Conservation (phyloP, 2,888 invertebrate species). For the Melolontha melolontha region DNA sequence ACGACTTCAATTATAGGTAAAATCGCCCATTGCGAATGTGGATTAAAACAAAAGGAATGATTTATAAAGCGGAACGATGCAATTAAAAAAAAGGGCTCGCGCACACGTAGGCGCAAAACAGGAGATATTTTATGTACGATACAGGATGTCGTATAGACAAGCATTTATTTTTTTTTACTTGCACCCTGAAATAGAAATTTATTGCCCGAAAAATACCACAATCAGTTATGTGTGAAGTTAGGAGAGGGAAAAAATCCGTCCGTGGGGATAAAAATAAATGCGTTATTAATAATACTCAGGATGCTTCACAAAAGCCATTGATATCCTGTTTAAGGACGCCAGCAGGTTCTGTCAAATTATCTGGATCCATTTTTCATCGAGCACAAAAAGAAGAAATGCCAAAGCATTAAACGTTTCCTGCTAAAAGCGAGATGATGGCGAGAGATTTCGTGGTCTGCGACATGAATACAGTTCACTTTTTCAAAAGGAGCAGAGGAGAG, state of each 20-base stretch:
- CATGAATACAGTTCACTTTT: conserved; percentile 25
- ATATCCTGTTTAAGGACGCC: conserved; percentile 41
- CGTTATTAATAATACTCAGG: conserved; percentile 45
- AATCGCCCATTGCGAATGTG: conserved; percentile 5
- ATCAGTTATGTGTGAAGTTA: conserved; percentile 39
- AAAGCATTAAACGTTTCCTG: conserved; percentile 46
- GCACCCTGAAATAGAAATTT: conserved; percentile 33
- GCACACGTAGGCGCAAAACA: not conserved
- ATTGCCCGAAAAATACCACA: conserved; percentile 38
- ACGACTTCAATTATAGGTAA: conserved; percentile 10
- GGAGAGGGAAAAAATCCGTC: conserved; percentile 11
- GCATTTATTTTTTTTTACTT: conserved; percentile 15
- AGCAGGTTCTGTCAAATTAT: conserved; percentile 46
- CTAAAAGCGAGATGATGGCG: conserved; percentile 34
- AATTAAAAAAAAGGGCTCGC: conserved; percentile 12
- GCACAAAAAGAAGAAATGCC: conserved; percentile 45
- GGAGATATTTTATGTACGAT: not conserved
- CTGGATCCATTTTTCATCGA: conserved; percentile 47
- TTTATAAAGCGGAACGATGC: conserved; percentile 20
- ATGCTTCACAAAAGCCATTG: conserved; percentile 43
- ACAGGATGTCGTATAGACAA: conserved; percentile 25
- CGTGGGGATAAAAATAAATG: conserved; percentile 46
- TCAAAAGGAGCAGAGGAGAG: not conserved
- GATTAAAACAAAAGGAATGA: conserved; percentile 33
- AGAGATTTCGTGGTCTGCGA: conserved; percentile 27